Evolutionary conservation across 2,113 vertebrate genomes (phyloP).

Genomic region (Stercorarius parasiticus): DNA sequence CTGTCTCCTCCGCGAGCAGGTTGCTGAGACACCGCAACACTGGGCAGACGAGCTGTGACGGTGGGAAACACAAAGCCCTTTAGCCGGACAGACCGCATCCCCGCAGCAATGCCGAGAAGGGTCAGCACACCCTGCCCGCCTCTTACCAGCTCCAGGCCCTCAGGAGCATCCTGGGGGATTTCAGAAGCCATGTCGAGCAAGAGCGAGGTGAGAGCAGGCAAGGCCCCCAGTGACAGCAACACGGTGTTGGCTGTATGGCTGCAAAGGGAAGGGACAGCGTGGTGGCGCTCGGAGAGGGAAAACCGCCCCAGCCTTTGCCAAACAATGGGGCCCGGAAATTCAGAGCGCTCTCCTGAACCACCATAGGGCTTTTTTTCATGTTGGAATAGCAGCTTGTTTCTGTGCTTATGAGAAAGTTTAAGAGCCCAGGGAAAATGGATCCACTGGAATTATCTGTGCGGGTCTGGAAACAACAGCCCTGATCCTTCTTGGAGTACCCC

Average conservation of each 20-base stretch:
- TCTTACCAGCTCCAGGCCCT: constrained; percentile 87
- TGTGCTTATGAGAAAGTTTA: neutral
- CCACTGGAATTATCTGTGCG: neutral
- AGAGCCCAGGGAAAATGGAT: neutral
- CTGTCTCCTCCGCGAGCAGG: constrained; percentile 73
- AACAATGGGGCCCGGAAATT: neutral
- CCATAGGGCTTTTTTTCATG: neutral
- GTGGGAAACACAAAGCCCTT: neutral
- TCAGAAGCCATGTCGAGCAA: constrained; percentile 80
- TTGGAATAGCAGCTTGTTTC: neutral
- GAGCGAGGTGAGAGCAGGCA: constrained; percentile 77
- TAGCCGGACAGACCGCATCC: fast-evolving
- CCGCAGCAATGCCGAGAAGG: fast-evolving
- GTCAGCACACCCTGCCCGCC: neutral
- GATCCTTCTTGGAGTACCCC: too few relatives aligned
- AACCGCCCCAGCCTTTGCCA: neutral
- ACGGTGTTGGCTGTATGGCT: constrained; percentile 70
- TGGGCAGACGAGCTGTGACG: constrained; percentile 84
- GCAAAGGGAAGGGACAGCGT: neutral
- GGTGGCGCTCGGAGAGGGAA: neutral
- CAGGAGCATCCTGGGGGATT: constrained; percentile 64
- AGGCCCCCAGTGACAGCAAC: constrained; percentile 74
- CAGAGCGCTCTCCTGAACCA: neutral
- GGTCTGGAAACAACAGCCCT: neutral
- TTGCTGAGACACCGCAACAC: constrained; percentile 90